Base-by-base conservation (phyloP, 2,888 invertebrate genomes). In the Sesia apiformis region DNA sequence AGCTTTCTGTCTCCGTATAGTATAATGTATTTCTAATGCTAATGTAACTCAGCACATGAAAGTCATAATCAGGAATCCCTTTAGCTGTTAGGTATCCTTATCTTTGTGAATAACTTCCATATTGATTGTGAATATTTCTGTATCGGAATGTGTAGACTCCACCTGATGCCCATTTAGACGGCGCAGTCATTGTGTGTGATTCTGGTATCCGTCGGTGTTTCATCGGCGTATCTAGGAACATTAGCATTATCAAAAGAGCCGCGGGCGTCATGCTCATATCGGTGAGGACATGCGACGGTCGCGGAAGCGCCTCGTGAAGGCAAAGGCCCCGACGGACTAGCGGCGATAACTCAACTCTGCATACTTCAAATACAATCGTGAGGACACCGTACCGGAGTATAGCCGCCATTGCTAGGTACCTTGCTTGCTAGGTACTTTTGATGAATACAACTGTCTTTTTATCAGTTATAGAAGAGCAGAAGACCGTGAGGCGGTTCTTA, bases 161-260 rank as follows among this genome's bases (percentile, higher is more conserved):
- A 62, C 71, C 72, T 75, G 78, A 84, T 78, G 76, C 75, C 80
- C 74, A 76, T 83, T 84, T 83, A 78, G 79, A 70, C 67, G 66
- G 65, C 66, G 70, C 77, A 72, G 71, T 78, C 74, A 81, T 83
- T 85, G 81, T 82, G 75, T 82, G 79, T 82, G 79, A 76, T 73
- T 75, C 66, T 72, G 65, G 76, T 84, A 85, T 84, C 84, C 66
- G 69, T 68, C 69, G 71, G 64, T 69, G 66, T 67, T 69, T 65
- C 65, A 69, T 71, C 69, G 69, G 65, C 65, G 76, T 82, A 84
- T 84, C 86, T 67, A 69, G 70, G 63, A 76, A 84, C 84, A 86
- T 87, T 87, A 85, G 82, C 84, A 84, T 85, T 86, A 87, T 86
- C 86, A 85, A 84, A 81, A 84, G 83, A 78, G 71, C 85, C 85